phyloP scores from a whole-genome alignment of 2,888 invertebrate genomes.

The Hermodice carunculata region DNA sequence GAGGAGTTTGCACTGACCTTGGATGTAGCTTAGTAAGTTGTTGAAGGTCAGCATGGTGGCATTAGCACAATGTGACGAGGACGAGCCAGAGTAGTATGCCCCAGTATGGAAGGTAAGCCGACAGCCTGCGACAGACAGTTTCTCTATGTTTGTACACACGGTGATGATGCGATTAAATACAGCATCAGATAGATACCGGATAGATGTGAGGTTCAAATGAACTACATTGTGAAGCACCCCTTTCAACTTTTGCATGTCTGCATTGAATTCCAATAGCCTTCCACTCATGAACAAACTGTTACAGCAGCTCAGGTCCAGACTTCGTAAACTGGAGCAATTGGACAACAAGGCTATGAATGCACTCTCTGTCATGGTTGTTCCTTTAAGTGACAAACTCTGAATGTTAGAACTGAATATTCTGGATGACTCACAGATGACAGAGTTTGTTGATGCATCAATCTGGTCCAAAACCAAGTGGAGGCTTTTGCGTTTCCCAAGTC shows the following conservation, averaged over 20 bases:
- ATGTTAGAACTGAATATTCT: slow-evolving; percentile 39
- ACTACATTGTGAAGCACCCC: slow-evolving; percentile 70
- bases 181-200: slow-evolving; percentile 83
- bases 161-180: slow-evolving; percentile 78
- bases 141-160: slow-evolving; percentile 75
- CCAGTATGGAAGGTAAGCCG: slow-evolving; percentile 81
- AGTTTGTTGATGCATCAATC: slow-evolving; percentile 49
- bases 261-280: slow-evolving; percentile 76
- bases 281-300: slow-evolving; percentile 83
- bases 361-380: slow-evolving; percentile 60
- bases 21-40: slow-evolving; percentile 76
- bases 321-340: slow-evolving; percentile 72
- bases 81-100: slow-evolving; percentile 72
- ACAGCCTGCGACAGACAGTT: slow-evolving; percentile 78
- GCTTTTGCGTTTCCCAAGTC: slow-evolving; percentile 24
- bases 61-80: slow-evolving; percentile 67
- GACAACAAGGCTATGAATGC: slow-evolving; percentile 56
- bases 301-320: slow-evolving; percentile 77
- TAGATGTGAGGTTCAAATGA: slow-evolving; percentile 76
- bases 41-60: slow-evolving; percentile 81
- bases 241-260: slow-evolving; percentile 67
- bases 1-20: slow-evolving; percentile 73
- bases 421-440: slow-evolving; percentile 55
- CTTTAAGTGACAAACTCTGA: slow-evolving; percentile 56
- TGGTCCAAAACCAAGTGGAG: slow-evolving; percentile 57